Base-by-base conservation (phyloP, 2,888 invertebrate species). In the Cantharis lateralis region DNA sequence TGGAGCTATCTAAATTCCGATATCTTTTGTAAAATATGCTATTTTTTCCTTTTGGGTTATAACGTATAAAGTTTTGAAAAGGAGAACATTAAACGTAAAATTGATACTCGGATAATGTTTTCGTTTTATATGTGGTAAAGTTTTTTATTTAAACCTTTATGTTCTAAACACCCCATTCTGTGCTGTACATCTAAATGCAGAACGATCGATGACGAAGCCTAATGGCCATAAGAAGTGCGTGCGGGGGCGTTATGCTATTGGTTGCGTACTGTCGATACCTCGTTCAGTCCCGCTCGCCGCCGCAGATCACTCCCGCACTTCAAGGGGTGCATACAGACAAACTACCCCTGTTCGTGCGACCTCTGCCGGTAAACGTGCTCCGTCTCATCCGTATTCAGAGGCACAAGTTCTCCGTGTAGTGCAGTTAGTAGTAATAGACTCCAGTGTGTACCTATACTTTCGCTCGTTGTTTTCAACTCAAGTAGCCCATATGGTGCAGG, bases 401-500 rank as follows among this genome's bases (percentile, higher is more conserved):
- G 64, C 48, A 74, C 72, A 71, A 74, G 74, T 75, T 76, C 74
- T 76, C 72, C 70, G 73, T 78, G 74, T 78, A 62, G 63, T 71
- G 15, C 15, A 78, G 79, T 11, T 78, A 77, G 74, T 75, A 77
- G 78, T 78, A 77, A 75, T 75, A 77, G 78, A 75, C 76, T 73
- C 72, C 76, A 73, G 76, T 77, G 74, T 28, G 10, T 28, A 28
- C 26, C 26, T 76, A 70, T 68, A 73, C 70, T 71, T 75, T 71
- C 75, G 76, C 64, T 74, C 64, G 70, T 78, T 75, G 69, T 68
- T 78, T 76, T 69, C 66, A 68, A 26, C 61, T 71, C 71, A 62
- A 61, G 69, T 64, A 66, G 75, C 69, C 93, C 93, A 93, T 93
- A 94, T 94, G 94, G 94, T 94, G 92, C 94, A 94, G 90, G 93